Percentiles rank a stretch among this genome's conserved stretches.
phyloP scores from a whole-genome alignment of 2,113 vertebrate species.

The Forbesichthys agassizii region DNA sequence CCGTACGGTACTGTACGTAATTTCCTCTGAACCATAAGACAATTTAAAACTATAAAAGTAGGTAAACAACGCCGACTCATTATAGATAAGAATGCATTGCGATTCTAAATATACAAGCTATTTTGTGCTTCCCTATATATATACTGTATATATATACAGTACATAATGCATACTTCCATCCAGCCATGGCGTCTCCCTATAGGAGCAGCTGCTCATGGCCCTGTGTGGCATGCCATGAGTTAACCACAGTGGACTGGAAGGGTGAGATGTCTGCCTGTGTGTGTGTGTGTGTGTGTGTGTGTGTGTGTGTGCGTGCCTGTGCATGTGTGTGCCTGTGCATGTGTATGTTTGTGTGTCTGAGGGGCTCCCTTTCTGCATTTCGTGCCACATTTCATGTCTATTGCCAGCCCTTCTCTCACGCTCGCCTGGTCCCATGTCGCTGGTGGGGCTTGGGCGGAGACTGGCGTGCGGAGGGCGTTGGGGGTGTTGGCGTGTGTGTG shows the following conservation, averaged over 20 bases:
- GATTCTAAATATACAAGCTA: neutral
- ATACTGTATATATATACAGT: too few species aligned
- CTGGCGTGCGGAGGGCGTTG: conserved; percentile 10
- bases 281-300: conserved; percentile 20
- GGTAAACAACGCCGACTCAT: neutral
- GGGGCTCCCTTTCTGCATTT: conserved; percentile 70
- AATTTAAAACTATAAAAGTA: neutral
- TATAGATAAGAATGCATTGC: neutral
- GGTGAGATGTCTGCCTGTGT: conserved; percentile 55
- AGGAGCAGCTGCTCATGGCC: conserved; percentile 67
- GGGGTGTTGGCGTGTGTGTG: neutral
- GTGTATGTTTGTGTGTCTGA: conserved; percentile 34
- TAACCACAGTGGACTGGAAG: conserved; percentile 63
- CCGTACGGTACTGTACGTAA: too few species aligned
- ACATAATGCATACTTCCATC: conserved; percentile 27
- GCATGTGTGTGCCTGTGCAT: neutral
- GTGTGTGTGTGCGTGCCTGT: conserved; percentile 43
- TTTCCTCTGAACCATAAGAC: neutral
- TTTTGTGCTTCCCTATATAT: neutral
- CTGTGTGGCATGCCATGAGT: conserved; percentile 64
- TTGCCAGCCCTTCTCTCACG: conserved; percentile 81
- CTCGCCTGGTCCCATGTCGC: conserved; percentile 75
- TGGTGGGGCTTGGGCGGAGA: conserved; percentile 55
- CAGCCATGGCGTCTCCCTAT: conserved; percentile 44
- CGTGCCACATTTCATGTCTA: conserved; percentile 79